Conservation (phyloP, 2,797 vertebrate species). For the Ataeniobius toweri region DNA sequence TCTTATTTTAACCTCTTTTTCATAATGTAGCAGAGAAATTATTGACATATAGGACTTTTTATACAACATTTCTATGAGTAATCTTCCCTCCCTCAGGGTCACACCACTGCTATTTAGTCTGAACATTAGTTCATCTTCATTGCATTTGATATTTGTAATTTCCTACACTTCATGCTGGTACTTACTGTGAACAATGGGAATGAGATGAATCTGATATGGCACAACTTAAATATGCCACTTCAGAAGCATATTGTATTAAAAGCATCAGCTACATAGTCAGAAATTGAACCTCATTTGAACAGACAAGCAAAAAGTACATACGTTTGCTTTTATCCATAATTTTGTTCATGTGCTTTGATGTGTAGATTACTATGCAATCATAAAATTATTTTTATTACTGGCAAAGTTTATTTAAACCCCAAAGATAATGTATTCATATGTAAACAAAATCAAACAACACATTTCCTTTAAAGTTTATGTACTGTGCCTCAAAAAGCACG, state of each 20-base stretch:
- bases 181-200: conserved; percentile 24
- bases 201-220: conserved; percentile 9
- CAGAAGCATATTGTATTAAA: conserved; percentile 12
- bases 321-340: neutral
- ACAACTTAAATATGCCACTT: conserved; percentile 28
- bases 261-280: conserved; percentile 40
- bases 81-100: neutral
- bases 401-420: neutral
- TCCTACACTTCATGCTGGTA: neutral
- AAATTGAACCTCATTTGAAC: conserved; percentile 22
- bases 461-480: neutral
- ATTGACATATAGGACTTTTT: neutral
- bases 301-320: conserved; percentile 26
- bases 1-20: neutral
- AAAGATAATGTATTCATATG: neutral
- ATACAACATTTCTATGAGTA: neutral
- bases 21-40: neutral
- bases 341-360: neutral
- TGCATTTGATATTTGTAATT: neutral
- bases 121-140: conserved; percentile 1
- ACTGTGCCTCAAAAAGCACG: conserved; percentile 1
- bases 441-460: conserved; percentile 17
- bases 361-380: neutral
- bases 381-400: neutral
- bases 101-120: conserved; percentile 2